Evolutionary conservation across 2,888 invertebrate species (phyloP).

Genomic region (Epistrophe eligans): DNA sequence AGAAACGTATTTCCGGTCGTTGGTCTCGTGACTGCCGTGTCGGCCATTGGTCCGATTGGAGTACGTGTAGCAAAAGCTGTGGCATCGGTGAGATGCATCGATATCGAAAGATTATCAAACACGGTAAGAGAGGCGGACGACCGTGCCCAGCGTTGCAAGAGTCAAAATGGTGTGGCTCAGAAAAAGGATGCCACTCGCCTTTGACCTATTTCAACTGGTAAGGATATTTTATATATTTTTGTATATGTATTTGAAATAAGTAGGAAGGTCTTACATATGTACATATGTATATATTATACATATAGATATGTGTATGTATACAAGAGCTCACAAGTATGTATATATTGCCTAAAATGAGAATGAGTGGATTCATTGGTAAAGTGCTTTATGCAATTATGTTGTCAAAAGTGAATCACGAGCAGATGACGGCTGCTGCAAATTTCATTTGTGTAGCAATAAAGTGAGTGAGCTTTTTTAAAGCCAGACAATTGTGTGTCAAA

Average conservation of each 20-base stretch:
- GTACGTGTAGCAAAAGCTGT: constrained; percentile 93
- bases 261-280: too few species aligned
- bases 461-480: too few species aligned
- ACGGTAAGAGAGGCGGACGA: constrained; percentile 91
- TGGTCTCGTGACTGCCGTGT: constrained; percentile 92
- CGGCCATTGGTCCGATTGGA: constrained; percentile 94
- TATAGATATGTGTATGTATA: too few species aligned
- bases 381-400: constrained; percentile 15
- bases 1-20: constrained; percentile 83
- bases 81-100: constrained; percentile 95
- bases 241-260: too few species aligned
- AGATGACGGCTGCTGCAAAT: not conserved
- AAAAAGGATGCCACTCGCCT: constrained; percentile 87
- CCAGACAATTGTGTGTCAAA: too few species aligned
- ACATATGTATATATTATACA: too few species aligned
- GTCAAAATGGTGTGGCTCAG: constrained; percentile 94
- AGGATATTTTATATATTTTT: constrained; percentile 74
- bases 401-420: constrained; percentile 2
- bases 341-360: not conserved
- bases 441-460: too few species aligned
- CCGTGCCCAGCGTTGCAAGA: constrained; percentile 93
- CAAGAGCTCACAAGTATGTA: not conserved
- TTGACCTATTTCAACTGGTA: constrained; percentile 87
- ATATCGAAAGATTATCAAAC: constrained; percentile 90
- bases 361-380: not conserved